Evolutionary conservation across 2,797 vertebrate species (phyloP), one percentile per base, ranked within the genome.

Genomic region (Microctenopoma lineatum): DNA sequence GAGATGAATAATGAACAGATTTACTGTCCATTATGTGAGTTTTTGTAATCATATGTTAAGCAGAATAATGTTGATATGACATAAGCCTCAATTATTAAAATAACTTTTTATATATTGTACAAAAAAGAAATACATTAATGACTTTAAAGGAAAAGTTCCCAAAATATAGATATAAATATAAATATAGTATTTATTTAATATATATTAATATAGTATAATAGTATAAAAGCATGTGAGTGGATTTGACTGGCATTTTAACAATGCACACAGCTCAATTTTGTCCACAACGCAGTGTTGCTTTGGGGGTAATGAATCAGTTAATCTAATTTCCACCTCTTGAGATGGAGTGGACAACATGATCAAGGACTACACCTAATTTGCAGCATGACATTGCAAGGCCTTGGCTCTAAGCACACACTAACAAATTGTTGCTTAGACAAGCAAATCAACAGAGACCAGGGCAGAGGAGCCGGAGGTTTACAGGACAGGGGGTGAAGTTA

Each of bases 381-480:
- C 80, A 81, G 80, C 72, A 76, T 93, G 91, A 92, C 91, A 90
- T 92, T 91, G 90, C 77, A 50, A 82, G 87, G 88, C 87, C 88
- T 84, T 87, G 88, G 83, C 84, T 91, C 81, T 62, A 70, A 92
- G 88, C 84, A 73, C 79, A 90, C 70, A 57, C 86, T 90, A 90
- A 92, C 90, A 93, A 93, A 92, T 88, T 87, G 88, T 88, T 91
- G 92, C 88, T 92, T 89, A 88, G 92, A 92, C 89, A 93, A 91
- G 90, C 90, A 93, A 90, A 92, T 90, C 87, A 92, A 85, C 82
- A 83, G 84, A 69, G 81, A 89, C 74, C 81, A 77, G 65, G 75
- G 80, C 48, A 52, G 81, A 56, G 62, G 56, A 73, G 75, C 80
- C 63, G 25, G 1, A 48, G 70, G 77, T 68, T 70, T 69, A 72